Evolutionary conservation across 1,140 invertebrate genomes (phyloP).

Genomic region (Musca vetustissima): DNA sequence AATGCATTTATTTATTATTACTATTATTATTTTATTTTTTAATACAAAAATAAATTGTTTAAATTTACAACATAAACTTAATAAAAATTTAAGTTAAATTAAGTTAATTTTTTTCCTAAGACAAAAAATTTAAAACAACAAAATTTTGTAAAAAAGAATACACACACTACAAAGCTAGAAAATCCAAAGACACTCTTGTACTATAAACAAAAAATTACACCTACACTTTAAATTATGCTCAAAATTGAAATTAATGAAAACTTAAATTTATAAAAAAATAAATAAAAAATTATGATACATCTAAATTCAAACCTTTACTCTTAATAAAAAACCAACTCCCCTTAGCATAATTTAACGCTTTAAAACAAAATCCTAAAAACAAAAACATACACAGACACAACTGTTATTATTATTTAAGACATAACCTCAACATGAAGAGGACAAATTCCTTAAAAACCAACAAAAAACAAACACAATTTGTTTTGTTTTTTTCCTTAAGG

Average conservation of each 20-base stretch:
- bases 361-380: not conserved
- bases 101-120: no score
- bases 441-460: not conserved
- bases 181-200: slow-evolving; percentile 49
- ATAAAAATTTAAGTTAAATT: slow-evolving; percentile 5
- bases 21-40: no score
- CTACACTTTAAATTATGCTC: slow-evolving; percentile 3
- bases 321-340: not conserved
- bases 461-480: not conserved
- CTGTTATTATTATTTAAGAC: not conserved
- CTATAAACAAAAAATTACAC: slow-evolving; percentile 33
- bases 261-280: slow-evolving; percentile 14
- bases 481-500: slow-evolving; percentile 27
- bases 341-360: not conserved
- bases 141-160: slow-evolving; percentile 29
- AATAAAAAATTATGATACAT: slow-evolving; percentile 17
- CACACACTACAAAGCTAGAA: slow-evolving; percentile 47
- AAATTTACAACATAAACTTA: slow-evolving; percentile 19
- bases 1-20: slow-evolving; percentile 1
- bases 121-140: not conserved
- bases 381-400: not conserved
- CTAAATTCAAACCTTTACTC: slow-evolving; percentile 7
- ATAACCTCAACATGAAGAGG: not conserved
- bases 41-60: not conserved
- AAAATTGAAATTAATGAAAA: not conserved